Evolutionary conservation across 2,797 vertebrate genomes (phyloP), one percentile per base, ranked within the genome.

Genomic region (Crenuchus spilurus): DNA sequence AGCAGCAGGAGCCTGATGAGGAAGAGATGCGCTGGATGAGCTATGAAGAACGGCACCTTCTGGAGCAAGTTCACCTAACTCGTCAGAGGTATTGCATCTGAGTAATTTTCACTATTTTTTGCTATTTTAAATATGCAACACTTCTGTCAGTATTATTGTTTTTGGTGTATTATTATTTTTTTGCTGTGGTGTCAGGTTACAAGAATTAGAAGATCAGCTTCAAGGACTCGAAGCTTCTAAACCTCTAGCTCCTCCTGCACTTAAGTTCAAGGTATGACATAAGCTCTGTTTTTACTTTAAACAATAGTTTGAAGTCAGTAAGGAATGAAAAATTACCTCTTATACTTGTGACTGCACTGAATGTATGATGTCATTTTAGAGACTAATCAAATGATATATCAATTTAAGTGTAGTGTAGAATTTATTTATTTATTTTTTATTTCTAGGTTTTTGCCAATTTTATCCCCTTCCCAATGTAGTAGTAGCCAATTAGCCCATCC

Each of bases 241-340:
- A 83, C 71, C 93, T 28, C 89, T 91, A 64, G 91, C 94, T 51
- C 87, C 92, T 49, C 96, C 97, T 83, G 94, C 93, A 85, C 94
- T 99, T 82, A 97, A 94, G 91, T 99, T 99, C 90, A 99, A 98
- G 94, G 97, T 97, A 42, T 39, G 42, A 37, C 16, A 14, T 14
- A 9, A 22, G 0, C 7, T 7, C 51, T 24, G 9, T 61, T 3
- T 69, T 18, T 28, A 61, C 4, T 5, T 13, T 35, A 22, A 48
- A 11, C 9, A 54, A 31, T n/a, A n/a, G 18, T 31, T 6, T 14
- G 2, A 52, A 26, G 4, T 52, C 10, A 1, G 1, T 52, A 4
- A 10, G 49, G 49, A 24, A 51, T 51, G 3, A 33, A 33, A 35
- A 9, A 37, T 20, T 20, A 37, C 2, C 30, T 37, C 33, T 60